Base-by-base conservation (phyloP, 2,113 vertebrate species). In the Lonchura striata region DNA sequence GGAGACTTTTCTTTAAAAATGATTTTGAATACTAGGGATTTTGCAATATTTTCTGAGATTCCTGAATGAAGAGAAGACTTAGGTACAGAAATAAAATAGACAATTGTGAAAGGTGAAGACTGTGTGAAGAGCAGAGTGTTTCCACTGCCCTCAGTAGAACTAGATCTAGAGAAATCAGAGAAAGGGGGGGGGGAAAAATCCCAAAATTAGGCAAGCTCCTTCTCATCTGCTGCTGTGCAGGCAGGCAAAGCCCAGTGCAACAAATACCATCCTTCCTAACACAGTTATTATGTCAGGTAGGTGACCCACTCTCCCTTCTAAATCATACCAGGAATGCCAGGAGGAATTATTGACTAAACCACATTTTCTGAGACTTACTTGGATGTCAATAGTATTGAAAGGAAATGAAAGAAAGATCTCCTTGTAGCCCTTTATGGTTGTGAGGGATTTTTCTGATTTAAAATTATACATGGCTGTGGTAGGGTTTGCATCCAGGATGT, bases 311-410 rank as follows among this genome's bases (percentile, higher is more conserved):
- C n/a, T 87, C 63, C 64, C 18, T 87, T 57, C 63, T 92, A 72
- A 77, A 46, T 75, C 37, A 60, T 70, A 79, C 65, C 76, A 69
- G 82, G 59, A 70, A 86, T 35, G 24, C 30, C 83, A 91, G 52
- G 49, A 54, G 64, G 93, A 95, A 84, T 54, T 78, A 89, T 68
- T 96, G 65, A 42, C 53, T 50, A 84, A 94, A 23, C 30, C 56
- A 53, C 75, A 69, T 82, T 92, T 96, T 49, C 68, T 88, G 80
- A 77, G 77, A 24, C 56, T 87, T 64, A 20, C 75, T 89, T 83
- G 69, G 71, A 83, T 90, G 88, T 65, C 11, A 15, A 41, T 52
- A 76, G 77, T 68, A 94, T 50, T 74, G 70, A 93, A 39, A 77
- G 60, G 86, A 96, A 92, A 66, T 80, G 77, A 66, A 66, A 54